phyloP scores from a whole-genome alignment of 2,797 vertebrate genomes.

The Rhynchonycteris naso region DNA sequence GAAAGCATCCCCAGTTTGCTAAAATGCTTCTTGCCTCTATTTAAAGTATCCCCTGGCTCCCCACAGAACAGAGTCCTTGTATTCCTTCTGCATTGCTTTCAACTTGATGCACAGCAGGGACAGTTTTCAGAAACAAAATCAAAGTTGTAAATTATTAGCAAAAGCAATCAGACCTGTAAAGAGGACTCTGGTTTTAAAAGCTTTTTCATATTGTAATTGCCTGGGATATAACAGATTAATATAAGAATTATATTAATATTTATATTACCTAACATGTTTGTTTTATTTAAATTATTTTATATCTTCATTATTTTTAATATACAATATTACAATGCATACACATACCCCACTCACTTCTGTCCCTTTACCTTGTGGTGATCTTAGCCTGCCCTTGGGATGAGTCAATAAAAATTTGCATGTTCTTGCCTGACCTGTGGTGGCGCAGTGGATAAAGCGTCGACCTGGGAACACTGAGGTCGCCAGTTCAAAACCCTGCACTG shows the following conservation, averaged over 20 bases:
- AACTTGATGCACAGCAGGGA: background rate
- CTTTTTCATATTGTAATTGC: background rate
- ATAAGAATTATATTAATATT: background rate
- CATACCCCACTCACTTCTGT: background rate
- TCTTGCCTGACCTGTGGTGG: no score
- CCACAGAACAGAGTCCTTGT: background rate
- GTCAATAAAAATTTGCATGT: background rate
- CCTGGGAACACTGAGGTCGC: no score
- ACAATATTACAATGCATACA: background rate
- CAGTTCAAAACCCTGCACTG: no score
- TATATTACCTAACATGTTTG: background rate
- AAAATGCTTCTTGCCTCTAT: constrained; percentile 15
- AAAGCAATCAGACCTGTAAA: background rate
- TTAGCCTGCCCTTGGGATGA: background rate
- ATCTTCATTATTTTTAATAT: background rate
- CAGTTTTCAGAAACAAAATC: background rate
- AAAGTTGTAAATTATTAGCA: background rate
- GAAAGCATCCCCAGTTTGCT: background rate
- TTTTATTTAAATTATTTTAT: background rate
- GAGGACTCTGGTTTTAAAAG: background rate
- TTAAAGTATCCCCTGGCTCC: background rate
- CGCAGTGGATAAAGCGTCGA: no score
- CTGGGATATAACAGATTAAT: background rate
- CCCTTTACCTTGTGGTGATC: background rate
- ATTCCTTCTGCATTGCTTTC: background rate